These are phyloP conservation scores for Poeciliopsis turneri DNA, from an alignment of 2,797 vertebrate genomes.

Conservation along the genomic window DNA sequence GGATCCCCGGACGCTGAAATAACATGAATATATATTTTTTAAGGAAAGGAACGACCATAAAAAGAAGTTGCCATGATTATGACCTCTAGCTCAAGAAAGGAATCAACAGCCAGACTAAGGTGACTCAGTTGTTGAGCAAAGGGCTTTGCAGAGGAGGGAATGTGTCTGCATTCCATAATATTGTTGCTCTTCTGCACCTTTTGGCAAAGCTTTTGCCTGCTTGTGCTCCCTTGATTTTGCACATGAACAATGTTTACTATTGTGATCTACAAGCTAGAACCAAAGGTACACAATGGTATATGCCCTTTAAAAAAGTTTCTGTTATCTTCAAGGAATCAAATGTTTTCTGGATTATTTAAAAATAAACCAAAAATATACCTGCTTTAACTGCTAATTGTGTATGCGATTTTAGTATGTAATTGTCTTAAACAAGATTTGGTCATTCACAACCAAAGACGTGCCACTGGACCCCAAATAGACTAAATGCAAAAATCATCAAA, in stretches of 20 bases:
- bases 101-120: neutral
- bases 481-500: conserved; percentile 73
- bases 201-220: neutral
- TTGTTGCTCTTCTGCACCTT: neutral
- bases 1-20: neutral
- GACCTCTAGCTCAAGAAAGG: neutral
- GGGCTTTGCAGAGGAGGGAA: neutral
- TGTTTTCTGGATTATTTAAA: conserved; percentile 25
- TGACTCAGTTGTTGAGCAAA: neutral
- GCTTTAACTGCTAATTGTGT: conserved; percentile 2
- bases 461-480: conserved; percentile 45
- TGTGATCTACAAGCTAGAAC: neutral
- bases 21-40: neutral
- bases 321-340: conserved; percentile 9
- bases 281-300: neutral
- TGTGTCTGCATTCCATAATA: neutral
- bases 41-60: neutral
- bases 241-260: neutral
- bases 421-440: conserved; percentile 15
- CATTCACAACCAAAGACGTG: conserved; percentile 43
- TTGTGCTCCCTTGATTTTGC: neutral
- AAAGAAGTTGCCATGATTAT: neutral
- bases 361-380: conserved; percentile 53
- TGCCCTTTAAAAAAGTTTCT: conserved; percentile 9
- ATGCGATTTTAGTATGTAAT: conserved; percentile 19